Evolutionary conservation across 1,140 invertebrate species (phyloP).

Genomic region (Ceratoteleas bidentatus): DNA sequence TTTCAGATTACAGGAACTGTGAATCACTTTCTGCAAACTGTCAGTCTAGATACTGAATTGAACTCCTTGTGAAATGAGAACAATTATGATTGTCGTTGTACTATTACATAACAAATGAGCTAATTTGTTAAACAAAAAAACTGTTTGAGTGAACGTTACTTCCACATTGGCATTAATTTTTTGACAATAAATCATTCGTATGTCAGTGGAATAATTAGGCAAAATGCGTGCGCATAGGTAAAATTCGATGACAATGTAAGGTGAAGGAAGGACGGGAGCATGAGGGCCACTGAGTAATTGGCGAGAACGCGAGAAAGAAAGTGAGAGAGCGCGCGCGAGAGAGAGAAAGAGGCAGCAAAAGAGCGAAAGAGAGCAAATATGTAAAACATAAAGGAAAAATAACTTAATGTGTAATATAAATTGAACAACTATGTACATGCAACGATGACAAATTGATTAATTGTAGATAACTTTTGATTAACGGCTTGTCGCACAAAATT

Average conservation of each 20-base stretch:
- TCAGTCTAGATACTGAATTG: too few species aligned
- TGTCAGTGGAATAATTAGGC: too few species aligned
- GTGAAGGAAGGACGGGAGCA: conserved; percentile 55
- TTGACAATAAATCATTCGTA: too few species aligned
- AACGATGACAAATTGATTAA: conserved; percentile 62
- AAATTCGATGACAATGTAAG: conserved; percentile 39
- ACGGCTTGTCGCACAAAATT: conserved; percentile 66
- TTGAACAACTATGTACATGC: conserved; percentile 60
- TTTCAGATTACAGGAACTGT: too few species aligned
- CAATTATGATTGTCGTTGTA: too few species aligned
- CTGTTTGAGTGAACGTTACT: too few species aligned
- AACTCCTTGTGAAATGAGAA: too few species aligned
- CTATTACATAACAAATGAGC: too few species aligned
- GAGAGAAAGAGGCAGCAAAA: conserved; percentile 5
- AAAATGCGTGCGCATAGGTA: conserved; percentile 28
- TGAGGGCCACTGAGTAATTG: conserved; percentile 13
- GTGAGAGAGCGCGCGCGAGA: not conserved
- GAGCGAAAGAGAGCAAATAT: not conserved
- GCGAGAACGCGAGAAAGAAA: conserved; percentile 5
- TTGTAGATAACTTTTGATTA: conserved; percentile 64
- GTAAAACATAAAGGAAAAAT: conserved; percentile 37
- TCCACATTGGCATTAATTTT: too few species aligned
- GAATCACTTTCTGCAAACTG: too few species aligned
- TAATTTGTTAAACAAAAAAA: too few species aligned
- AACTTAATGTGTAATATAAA: conserved; percentile 65